Percentiles rank a stretch among this genome's conserved stretches.
These are phyloP conservation scores for Polymixis lichenea DNA, from an alignment of 2,888 invertebrate species.

Conservation along the genomic window DNA sequence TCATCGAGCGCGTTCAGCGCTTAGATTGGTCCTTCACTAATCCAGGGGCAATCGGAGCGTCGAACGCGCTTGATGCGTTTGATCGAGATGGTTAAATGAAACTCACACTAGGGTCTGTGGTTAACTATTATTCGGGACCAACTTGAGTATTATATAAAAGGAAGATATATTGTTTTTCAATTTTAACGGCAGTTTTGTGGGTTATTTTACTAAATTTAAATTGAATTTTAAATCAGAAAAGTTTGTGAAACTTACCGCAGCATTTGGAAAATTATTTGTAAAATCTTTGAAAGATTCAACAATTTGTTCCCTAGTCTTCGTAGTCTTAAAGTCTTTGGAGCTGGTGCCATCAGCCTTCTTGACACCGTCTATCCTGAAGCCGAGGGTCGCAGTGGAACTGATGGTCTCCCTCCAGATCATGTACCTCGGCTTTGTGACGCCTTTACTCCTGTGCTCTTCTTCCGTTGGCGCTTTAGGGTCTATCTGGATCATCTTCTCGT, in stretches of 20 bases:
- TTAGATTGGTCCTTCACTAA: too few species aligned
- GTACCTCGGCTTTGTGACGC: conserved; percentile 98
- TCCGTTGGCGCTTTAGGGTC: conserved; percentile 96
- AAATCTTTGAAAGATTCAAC: conserved; percentile 95
- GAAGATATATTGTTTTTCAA: not conserved
- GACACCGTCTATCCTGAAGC: conserved; percentile 99
- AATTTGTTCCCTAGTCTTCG: conserved; percentile 95
- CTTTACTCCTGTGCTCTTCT: conserved; percentile 97
- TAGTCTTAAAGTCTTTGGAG: conserved; percentile 98
- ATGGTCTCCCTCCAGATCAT: conserved; percentile 99
- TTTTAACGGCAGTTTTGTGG: too few species aligned
- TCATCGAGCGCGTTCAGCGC: too few species aligned
- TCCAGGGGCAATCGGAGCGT: too few species aligned
- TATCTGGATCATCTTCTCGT: conserved; percentile 99
- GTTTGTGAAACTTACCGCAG: conserved; percentile 91
- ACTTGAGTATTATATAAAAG: not conserved
- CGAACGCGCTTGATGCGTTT: too few species aligned
- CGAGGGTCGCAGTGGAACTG: conserved; percentile 98
- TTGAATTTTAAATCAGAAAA: not conserved
- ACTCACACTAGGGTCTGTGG: too few species aligned
- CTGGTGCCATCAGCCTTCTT: conserved; percentile 97
- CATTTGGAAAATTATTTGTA: conserved; percentile 94
- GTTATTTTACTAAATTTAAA: not conserved
- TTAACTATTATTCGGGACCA: not conserved
- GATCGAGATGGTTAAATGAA: too few species aligned